These are phyloP conservation scores for Tiliacea aurago DNA, from an alignment of 2,888 invertebrate genomes.

Conservation along the genomic window DNA sequence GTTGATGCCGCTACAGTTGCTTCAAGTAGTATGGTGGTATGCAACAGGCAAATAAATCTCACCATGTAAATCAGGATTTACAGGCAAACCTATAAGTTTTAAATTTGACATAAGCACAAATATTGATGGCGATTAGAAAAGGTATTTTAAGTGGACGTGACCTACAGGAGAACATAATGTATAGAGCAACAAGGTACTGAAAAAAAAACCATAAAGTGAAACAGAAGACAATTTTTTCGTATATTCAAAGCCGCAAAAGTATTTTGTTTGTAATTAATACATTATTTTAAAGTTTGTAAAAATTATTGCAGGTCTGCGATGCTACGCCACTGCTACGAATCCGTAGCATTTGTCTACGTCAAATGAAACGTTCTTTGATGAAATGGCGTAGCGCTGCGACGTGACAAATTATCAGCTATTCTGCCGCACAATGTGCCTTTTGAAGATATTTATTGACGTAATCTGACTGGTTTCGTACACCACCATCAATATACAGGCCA, in stretches of 20 bases:
- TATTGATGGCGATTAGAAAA: neutral
- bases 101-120: no score
- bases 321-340: conserved; percentile 37
- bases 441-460: conserved; percentile 8
- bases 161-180: neutral
- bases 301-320: neutral
- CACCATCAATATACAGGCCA: neutral
- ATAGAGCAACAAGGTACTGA: neutral
- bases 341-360: conserved; percentile 54
- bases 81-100: no score
- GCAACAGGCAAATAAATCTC: neutral
- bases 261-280: neutral
- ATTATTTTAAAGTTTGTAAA: neutral
- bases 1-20: no score
- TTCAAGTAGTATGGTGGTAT: neutral
- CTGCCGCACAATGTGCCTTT: neutral
- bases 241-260: neutral
- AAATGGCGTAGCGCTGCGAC: conserved; percentile 20
- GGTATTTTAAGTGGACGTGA: no score
- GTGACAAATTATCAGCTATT: conserved; percentile 31
- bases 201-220: neutral
- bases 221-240: neutral
- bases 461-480: neutral
- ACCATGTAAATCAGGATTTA: neutral
- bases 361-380: neutral